Conservation (phyloP, 2,888 invertebrate species). For the Drosophila macrospina region DNA sequence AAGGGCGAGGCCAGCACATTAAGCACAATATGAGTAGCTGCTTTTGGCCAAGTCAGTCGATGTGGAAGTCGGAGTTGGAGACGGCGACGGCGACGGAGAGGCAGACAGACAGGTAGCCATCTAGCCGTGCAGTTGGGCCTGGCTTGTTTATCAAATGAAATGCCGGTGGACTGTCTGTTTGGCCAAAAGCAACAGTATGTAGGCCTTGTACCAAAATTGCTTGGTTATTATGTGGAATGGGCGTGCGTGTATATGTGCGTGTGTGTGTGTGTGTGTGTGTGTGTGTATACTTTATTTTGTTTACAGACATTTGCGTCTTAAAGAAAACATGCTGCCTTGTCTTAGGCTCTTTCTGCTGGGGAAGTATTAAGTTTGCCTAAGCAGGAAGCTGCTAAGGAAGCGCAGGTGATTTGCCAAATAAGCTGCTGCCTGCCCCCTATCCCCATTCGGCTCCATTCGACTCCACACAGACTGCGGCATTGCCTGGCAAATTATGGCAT, state of each 20-base stretch:
- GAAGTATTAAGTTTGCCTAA: slow-evolving; percentile 77
- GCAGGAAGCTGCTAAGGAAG: slow-evolving; percentile 81
- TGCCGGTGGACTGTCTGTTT: slow-evolving; percentile 47
- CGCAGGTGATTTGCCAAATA: slow-evolving; percentile 82
- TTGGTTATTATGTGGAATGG: slow-evolving; percentile 52
- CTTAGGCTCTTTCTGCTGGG: slow-evolving; percentile 52
- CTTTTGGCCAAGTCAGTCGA: slow-evolving; percentile 56
- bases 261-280: slow-evolving; percentile 26
- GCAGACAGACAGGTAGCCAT: slow-evolving; percentile 40
- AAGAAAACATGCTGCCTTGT: slow-evolving; percentile 58
- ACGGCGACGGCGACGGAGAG: background rate
- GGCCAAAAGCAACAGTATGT: slow-evolving; percentile 63
- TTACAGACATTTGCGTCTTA: slow-evolving; percentile 59
- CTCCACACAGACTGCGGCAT: background rate
- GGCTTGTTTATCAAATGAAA: slow-evolving; percentile 66
- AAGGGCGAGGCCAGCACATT: slow-evolving; percentile 57
- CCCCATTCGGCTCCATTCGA: background rate
- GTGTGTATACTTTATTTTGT: slow-evolving; percentile 62
- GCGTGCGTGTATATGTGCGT: slow-evolving; percentile 46
- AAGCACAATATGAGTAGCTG: slow-evolving; percentile 61
- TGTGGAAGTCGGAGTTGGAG: too few species aligned
- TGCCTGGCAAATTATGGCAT: slow-evolving; percentile 67
- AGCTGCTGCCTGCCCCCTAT: slow-evolving; percentile 27
- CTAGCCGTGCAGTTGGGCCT: slow-evolving; percentile 57
- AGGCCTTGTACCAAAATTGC: slow-evolving; percentile 63